Percentiles rank a stretch among this genome's conserved stretches.
These are phyloP conservation scores for Endomychus coccineus DNA, from an alignment of 2,888 invertebrate species.

Conservation along the genomic window DNA sequence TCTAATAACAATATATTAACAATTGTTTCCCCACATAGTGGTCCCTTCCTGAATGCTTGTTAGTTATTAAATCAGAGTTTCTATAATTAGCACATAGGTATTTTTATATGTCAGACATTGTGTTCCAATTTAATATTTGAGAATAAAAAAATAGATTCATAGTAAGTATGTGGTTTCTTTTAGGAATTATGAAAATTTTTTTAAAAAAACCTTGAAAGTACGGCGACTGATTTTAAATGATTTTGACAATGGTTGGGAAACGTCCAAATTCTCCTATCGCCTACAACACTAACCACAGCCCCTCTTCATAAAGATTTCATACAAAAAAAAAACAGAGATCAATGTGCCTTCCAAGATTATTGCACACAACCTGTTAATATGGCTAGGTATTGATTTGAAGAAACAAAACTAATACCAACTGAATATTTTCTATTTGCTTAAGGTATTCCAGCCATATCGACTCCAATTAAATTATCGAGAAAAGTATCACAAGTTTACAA, in stretches of 20 bases:
- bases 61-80: no score
- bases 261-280: constrained; percentile 81
- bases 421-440: no score
- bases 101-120: no score
- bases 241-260: constrained; percentile 69
- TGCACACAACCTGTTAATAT: constrained; percentile 95
- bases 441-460: constrained; percentile 78
- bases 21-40: no score
- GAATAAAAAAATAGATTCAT: no score
- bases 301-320: constrained; percentile 71
- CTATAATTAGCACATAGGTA: no score
- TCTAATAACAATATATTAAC: no score
- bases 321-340: constrained; percentile 70
- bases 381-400: no score
- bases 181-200: constrained; percentile 86
- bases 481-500: constrained; percentile 75
- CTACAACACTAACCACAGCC: constrained; percentile 83
- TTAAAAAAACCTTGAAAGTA: constrained; percentile 80
- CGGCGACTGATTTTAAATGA: constrained; percentile 83
- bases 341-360: constrained; percentile 83
- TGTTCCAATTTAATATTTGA: no score
- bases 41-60: no score
- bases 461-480: constrained; percentile 71
- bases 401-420: no score
- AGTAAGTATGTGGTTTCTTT: no score